These are phyloP conservation scores for Thunnus thynnus DNA, from an alignment of 2,113 vertebrate genomes.

Conservation along the genomic window DNA sequence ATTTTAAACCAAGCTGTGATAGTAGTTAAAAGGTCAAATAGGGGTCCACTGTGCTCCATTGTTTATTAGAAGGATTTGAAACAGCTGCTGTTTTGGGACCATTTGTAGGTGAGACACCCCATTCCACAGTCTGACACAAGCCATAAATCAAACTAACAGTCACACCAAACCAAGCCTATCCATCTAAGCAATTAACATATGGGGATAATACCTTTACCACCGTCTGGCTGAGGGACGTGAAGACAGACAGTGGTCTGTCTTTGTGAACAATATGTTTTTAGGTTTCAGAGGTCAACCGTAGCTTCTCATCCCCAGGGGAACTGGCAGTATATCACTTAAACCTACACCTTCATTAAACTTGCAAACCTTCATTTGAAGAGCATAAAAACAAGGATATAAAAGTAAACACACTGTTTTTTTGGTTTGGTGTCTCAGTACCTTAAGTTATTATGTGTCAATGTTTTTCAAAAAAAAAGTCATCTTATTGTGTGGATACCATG, in stretches of 20 bases:
- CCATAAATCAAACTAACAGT: constrained; percentile 52
- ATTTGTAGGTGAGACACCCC: constrained; percentile 51
- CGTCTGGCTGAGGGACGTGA: constrained; percentile 41
- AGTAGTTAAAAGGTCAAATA: constrained; percentile 43
- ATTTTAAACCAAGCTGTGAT: constrained; percentile 26
- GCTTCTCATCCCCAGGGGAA: constrained; percentile 12
- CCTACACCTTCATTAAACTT: constrained; percentile 1
- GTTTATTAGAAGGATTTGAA: constrained; percentile 48
- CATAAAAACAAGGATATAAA: not conserved
- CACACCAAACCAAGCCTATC: constrained; percentile 38
- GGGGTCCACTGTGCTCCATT: constrained; percentile 38
- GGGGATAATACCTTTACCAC: constrained; percentile 53
- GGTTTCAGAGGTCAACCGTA: constrained; percentile 38
- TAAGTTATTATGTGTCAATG: not conserved
- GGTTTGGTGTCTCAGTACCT: not conserved
- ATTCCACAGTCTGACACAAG: constrained; percentile 35
- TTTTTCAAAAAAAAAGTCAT: not conserved
- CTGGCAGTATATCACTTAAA: not conserved
- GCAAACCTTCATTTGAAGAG: not conserved
- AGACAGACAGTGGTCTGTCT: constrained; percentile 38
- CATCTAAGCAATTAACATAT: constrained; percentile 20
- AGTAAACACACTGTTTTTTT: not conserved
- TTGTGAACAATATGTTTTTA: constrained; percentile 48
- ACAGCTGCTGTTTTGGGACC: constrained; percentile 60
- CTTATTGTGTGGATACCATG: not conserved